Evolutionary conservation across 2,113 vertebrate species (phyloP), one percentile per base, ranked within the genome.

Genomic region (Nibea albiflora): DNA sequence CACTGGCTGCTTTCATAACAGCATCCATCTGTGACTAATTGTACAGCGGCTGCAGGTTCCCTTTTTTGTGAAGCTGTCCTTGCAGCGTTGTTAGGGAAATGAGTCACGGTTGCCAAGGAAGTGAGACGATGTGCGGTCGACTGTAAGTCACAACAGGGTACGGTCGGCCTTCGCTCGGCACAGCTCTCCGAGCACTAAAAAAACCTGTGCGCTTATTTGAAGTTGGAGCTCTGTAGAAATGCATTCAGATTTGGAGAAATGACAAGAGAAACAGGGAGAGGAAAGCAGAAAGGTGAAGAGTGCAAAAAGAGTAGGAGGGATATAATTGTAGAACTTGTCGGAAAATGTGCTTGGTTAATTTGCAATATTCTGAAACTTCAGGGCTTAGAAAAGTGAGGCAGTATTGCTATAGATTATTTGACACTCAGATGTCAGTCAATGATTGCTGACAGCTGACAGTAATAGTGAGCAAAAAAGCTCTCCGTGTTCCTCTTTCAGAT

Each of bases 71-170:
- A 88, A 83, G 73, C 77, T 68, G 88, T 85, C 83, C 88, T 89
- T 88, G 85, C 86, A 78, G 60, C 31, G 90, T 94, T 89, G 92
- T 90, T 89, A 89, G 85, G 93, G 94, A 95, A 95, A 94, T 94
- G 89, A 95, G 85, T 93, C 92, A 93, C 35, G 4, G 93, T 95
- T 92, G 79, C 92, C 89, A 95, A 94, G 95, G 95, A 95, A 95
- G 94, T 95, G 89, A 90, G 85, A 86, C 77, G 82, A 87, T 75
- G 89, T 94, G 92, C 81, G 92, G 92, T 92, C 86, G 86, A 83
- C 85, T 89, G 81, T 39, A 63, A 85, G 86, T 89, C 81, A 79
- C 83, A 87, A 79, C 83, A 87, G 65, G 83, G 49, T 85, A 76
- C 4, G 72, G 74, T 84, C 78, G 84, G 86, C 88, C 87, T 94